Conservation (phyloP, 2,888 invertebrate genomes). For the Microplitis manilae region DNA sequence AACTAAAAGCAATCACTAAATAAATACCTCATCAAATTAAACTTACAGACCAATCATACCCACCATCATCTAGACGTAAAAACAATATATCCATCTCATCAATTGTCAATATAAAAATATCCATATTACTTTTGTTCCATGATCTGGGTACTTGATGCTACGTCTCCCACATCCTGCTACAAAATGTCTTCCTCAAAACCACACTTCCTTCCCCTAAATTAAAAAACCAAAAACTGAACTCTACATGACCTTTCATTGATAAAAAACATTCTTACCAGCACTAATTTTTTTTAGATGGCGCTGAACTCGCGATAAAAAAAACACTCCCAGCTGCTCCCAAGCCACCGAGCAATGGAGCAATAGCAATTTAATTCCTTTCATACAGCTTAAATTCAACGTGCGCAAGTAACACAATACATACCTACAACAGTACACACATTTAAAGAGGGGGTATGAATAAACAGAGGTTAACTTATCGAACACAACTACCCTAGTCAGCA, state of each 20-base stretch:
- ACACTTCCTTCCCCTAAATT: background rate
- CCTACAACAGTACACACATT: slow-evolving; percentile 1
- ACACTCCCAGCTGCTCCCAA: background rate
- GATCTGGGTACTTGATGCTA: background rate
- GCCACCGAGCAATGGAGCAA: background rate
- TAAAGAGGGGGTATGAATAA: slow-evolving; percentile 16
- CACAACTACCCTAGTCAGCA: slow-evolving; percentile 52
- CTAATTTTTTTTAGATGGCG: background rate
- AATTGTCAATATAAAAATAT: background rate
- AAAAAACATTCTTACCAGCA: background rate
- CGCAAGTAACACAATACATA: slow-evolving; percentile 8
- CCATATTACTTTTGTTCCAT: background rate
- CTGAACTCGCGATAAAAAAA: background rate
- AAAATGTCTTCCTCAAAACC: background rate
- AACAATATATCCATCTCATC: background rate
- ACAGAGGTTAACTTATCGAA: slow-evolving; percentile 52
- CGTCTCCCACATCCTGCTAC: background rate
- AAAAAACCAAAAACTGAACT: background rate
- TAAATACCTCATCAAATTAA: too few species aligned
- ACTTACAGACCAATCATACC: too few species aligned
- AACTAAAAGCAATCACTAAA: too few species aligned
- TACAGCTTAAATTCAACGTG: background rate
- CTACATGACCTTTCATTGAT: background rate
- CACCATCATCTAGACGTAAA: too few species aligned
- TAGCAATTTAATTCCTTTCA: background rate